phyloP scores from a whole-genome alignment of 2,113 vertebrate genomes.

The Pogonocichla stellata region DNA sequence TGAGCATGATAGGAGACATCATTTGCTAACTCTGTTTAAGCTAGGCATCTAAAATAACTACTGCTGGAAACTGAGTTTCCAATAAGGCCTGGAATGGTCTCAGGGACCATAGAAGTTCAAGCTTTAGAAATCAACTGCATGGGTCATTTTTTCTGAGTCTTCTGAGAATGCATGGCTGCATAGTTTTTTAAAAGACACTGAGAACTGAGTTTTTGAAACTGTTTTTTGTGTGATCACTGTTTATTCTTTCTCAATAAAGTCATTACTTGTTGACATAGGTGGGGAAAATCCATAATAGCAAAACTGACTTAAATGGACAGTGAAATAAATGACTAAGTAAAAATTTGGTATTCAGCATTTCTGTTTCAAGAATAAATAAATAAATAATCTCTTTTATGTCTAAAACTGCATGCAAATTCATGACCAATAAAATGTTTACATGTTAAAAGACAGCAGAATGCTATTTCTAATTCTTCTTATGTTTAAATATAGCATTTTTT shows the following conservation, averaged over 20 bases:
- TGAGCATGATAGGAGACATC: slow-evolving; percentile 55
- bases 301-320: not conserved
- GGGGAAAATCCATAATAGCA: not conserved
- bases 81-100: not conserved
- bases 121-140: not conserved
- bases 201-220: not conserved
- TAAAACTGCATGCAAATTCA: not conserved
- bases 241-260: not conserved
- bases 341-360: not conserved
- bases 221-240: not conserved
- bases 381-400: not conserved
- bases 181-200: not conserved
- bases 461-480: slow-evolving; percentile 31
- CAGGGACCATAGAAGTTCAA: not conserved
- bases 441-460: not conserved
- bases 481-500: not conserved
- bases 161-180: not conserved
- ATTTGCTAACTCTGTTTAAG: slow-evolving; percentile 51
- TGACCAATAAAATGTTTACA: not conserved
- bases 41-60: slow-evolving; percentile 21
- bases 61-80: slow-evolving; percentile 35
- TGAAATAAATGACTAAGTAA: not conserved
- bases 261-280: not conserved
- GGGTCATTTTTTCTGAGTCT: not conserved
- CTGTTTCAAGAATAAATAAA: not conserved